Evolutionary conservation across 92 coral and sea anemone genomes (phyloP).

Genomic region (Micromussa lordhowensis): DNA sequence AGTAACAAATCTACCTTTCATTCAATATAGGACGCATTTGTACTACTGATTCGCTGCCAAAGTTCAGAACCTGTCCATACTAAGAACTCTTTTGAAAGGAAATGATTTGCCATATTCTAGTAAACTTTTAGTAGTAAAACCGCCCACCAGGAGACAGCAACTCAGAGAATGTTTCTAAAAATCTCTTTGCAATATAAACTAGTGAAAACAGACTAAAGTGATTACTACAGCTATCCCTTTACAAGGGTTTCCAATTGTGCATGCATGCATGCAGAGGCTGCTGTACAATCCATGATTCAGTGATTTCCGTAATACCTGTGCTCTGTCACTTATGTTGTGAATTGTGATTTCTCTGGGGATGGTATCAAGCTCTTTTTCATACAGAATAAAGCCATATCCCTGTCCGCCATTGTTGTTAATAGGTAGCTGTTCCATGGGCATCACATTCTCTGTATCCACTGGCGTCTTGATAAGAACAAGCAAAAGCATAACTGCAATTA

Average conservation of each 20-base stretch:
- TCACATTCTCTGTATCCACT: conserved; percentile 55
- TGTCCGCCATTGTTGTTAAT: conserved; percentile 88
- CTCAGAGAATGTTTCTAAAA: background rate
- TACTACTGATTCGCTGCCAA: background rate
- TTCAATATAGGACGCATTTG: background rate
- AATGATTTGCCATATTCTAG: too few species aligned
- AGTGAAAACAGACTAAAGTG: background rate
- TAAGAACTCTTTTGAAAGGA: background rate
- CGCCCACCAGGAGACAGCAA: background rate
- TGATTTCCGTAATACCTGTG: conserved; percentile 67
- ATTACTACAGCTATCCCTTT: background rate
- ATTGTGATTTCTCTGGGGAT: conserved; percentile 71
- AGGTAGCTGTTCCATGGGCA: conserved; percentile 89
- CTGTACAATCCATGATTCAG: too few species aligned
- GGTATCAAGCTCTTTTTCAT: conserved; percentile 68
- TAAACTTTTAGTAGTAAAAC: too few species aligned
- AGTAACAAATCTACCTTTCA: background rate
- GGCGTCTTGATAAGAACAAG: conserved; percentile 1
- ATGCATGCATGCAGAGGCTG: too few species aligned
- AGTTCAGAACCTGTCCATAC: background rate
- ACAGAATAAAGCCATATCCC: conserved; percentile 85
- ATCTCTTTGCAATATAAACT: background rate
- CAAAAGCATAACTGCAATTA: too few species aligned
- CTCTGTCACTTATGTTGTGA: conserved; percentile 82
- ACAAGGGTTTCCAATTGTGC: background rate